phyloP scores from a whole-genome alignment of 2,113 vertebrate genomes.

The Bucco capensis region DNA sequence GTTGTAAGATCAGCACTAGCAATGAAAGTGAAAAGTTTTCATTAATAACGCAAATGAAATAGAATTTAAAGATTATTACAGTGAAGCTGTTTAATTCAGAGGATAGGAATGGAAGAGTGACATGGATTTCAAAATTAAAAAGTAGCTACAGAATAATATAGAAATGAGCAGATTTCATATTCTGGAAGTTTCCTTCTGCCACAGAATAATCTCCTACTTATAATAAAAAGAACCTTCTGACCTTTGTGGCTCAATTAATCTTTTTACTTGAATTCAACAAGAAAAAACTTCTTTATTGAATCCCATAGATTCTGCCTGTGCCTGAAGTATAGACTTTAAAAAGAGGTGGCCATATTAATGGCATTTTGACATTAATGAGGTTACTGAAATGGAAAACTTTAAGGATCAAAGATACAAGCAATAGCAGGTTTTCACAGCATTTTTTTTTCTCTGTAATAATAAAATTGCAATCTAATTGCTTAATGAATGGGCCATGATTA shows the following conservation, averaged over 20 bases:
- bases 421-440: constrained; percentile 54
- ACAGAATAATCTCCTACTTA: not conserved
- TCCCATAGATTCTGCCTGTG: constrained; percentile 2
- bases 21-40: constrained; percentile 10
- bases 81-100: not conserved
- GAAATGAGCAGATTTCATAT: not conserved
- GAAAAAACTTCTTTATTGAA: constrained; percentile 29
- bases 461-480: constrained; percentile 72
- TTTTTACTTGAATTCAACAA: constrained; percentile 43
- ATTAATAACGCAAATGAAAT: constrained; percentile 15
- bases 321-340: constrained; percentile 11
- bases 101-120: not conserved
- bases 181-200: constrained; percentile 14
- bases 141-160: not conserved
- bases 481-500: constrained; percentile 71
- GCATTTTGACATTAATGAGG: constrained; percentile 62
- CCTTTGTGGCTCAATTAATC: constrained; percentile 52
- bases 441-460: constrained; percentile 53
- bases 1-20: not conserved
- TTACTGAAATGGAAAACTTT: constrained; percentile 59
- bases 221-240: constrained; percentile 44
- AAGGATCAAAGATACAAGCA: constrained; percentile 56
- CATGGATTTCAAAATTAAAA: constrained; percentile 11
- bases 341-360: not conserved
- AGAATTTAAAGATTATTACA: constrained; percentile 20